A percentile compares a stretch with the other conserved stretches of the same genome.
Evolutionary conservation across 2,888 invertebrate species (phyloP).

Genomic region (Erebia palarica): DNA sequence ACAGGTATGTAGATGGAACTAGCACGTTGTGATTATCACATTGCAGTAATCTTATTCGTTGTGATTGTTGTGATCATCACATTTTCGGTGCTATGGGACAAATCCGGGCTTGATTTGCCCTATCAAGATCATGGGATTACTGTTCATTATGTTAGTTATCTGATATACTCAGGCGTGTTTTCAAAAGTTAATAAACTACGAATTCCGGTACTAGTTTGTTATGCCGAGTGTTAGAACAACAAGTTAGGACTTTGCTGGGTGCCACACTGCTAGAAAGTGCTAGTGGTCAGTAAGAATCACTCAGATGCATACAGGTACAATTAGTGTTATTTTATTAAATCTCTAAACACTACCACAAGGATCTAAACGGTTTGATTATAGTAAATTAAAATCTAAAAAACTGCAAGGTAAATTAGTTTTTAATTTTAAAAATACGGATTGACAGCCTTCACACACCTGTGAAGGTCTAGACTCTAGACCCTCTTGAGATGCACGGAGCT

Average conservation of each 20-base stretch:
- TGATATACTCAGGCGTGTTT: not conserved
- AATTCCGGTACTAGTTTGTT: not conserved
- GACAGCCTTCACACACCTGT: too few relatives aligned
- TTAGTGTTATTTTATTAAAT: not conserved
- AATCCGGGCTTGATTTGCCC: not conserved
- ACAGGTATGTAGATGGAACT: not conserved
- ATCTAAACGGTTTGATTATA: not conserved
- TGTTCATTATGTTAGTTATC: not conserved
- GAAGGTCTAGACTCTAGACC: too few relatives aligned
- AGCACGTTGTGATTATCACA: too few relatives aligned
- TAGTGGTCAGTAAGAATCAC: conserved; percentile 5
- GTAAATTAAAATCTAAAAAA: not conserved
- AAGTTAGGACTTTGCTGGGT: not conserved
- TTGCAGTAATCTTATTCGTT: too few relatives aligned
- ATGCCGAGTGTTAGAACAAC: not conserved
- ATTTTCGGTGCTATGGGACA: not conserved
- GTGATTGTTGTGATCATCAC: too few relatives aligned
- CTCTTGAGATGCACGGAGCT: too few relatives aligned
- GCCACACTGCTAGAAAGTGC: conserved; percentile 6
- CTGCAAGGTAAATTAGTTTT: not conserved
- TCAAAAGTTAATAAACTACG: not conserved
- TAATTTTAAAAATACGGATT: not conserved
- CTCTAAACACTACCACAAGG: not conserved
- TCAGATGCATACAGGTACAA: not conserved
- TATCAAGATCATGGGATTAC: not conserved